These are phyloP conservation scores for Hybognathus amarus DNA, from an alignment of 2,797 vertebrate genomes.

Conservation along the genomic window DNA sequence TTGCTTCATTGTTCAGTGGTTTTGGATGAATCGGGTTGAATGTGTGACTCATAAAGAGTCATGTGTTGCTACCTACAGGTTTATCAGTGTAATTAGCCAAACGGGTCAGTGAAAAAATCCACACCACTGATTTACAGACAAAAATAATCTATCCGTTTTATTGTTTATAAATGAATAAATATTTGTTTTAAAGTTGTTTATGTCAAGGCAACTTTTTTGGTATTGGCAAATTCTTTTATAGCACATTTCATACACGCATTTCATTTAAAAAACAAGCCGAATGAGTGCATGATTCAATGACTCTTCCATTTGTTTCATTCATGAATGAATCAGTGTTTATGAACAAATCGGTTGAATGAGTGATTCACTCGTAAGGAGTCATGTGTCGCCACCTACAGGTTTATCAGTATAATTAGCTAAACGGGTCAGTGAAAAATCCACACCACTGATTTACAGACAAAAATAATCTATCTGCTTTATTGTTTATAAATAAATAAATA, in stretches of 20 bases:
- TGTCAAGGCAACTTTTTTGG: no score
- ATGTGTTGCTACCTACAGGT: not conserved
- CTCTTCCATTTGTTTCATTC: no score
- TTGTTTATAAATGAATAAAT: not conserved
- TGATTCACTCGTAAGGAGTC: not conserved
- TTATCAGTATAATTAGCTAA: not conserved
- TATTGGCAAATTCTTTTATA: no score
- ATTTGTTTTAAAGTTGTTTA: not conserved
- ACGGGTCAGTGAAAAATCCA: not conserved
- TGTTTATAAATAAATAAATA: not conserved
- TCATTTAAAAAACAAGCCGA: not conserved
- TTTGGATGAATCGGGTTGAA: not conserved
- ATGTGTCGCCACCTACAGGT: not conserved
- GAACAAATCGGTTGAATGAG: not conserved
- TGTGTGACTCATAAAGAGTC: no score
- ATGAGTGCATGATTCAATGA: not conserved
- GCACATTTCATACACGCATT: no score
- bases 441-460: not conserved
- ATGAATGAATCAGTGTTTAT: not conserved
- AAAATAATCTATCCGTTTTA: not conserved
- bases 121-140: not conserved
- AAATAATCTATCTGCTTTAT: fast-evolving
- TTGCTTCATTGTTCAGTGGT: not conserved
- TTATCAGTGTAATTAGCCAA: not conserved
- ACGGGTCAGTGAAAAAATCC: not conserved